These are phyloP conservation scores for Pygocentrus nattereri DNA, from an alignment of 2,797 vertebrate genomes.

Conservation along the genomic window DNA sequence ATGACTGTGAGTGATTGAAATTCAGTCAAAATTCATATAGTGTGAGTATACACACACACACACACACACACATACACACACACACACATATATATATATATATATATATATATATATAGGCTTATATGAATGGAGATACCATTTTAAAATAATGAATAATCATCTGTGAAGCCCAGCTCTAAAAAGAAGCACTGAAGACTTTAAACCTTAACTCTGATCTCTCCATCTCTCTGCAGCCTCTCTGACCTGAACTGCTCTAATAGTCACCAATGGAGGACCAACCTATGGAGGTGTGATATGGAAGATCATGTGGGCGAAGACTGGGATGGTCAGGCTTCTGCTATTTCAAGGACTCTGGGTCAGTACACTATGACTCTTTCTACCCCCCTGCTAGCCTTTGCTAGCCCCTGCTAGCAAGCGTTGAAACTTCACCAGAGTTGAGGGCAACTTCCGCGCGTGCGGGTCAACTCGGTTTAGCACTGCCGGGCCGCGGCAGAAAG, in stretches of 20 bases:
- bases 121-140: background rate
- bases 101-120: too few relatives aligned
- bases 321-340: background rate
- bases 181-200: background rate
- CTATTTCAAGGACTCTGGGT: background rate
- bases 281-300: background rate
- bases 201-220: background rate
- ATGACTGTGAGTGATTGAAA: too few relatives aligned
- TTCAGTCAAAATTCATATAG: too few relatives aligned
- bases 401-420: background rate
- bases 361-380: background rate
- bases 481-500: background rate
- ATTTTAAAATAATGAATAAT: background rate
- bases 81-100: too few relatives aligned
- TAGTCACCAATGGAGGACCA: background rate
- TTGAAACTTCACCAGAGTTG: background rate
- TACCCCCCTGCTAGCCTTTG: background rate
- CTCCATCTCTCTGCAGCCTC: background rate
- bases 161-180: background rate
- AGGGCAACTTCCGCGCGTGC: background rate
- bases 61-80: too few relatives aligned
- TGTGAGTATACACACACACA: too few relatives aligned
- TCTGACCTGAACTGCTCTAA: constrained; percentile 11
- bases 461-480: background rate
- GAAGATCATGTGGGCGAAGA: constrained; percentile 7